Percentiles rank a stretch among this genome's conserved stretches.
Evolutionary conservation across 1,140 invertebrate species (phyloP).

Genomic region (Drosophila novamexicana): DNA sequence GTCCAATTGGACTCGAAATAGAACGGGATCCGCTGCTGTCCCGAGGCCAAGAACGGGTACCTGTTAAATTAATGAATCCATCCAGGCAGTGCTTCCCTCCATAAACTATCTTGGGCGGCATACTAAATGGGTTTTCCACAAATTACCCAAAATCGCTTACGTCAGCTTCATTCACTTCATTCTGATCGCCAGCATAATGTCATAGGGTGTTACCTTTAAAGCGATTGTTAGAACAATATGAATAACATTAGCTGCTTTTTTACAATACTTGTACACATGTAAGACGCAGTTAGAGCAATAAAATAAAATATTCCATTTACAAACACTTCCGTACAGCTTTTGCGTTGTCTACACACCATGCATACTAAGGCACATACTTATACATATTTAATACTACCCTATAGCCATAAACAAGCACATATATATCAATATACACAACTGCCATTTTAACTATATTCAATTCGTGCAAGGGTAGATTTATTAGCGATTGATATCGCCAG

Average conservation of each 20-base stretch:
- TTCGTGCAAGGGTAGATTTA: neutral
- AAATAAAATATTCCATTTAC: constrained; percentile 18
- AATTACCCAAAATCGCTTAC: constrained; percentile 12
- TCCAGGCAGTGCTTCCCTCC: neutral
- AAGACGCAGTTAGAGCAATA: constrained; percentile 16
- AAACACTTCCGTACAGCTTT: constrained; percentile 7
- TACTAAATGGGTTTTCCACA: constrained; percentile 15
- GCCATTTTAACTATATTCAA: neutral
- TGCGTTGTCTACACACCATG: neutral
- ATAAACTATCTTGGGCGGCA: neutral
- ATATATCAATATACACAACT: neutral
- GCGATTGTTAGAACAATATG: neutral
- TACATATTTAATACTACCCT: neutral
- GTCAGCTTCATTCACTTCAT: neutral
- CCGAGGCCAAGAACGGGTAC: constrained; percentile 2
- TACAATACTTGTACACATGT: neutral
- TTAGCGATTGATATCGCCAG: no score
- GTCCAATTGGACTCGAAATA: constrained; percentile 22
- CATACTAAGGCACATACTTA: neutral
- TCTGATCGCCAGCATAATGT: neutral
- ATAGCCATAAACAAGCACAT: neutral
- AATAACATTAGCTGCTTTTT: neutral
- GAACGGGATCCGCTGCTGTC: constrained; percentile 1
- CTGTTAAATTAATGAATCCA: constrained; percentile 13
- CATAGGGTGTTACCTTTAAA: neutral